Percentiles rank a stretch among this genome's conserved stretches.
phyloP scores from a whole-genome alignment of 2,797 vertebrate species.

The Argya squamiceps region DNA sequence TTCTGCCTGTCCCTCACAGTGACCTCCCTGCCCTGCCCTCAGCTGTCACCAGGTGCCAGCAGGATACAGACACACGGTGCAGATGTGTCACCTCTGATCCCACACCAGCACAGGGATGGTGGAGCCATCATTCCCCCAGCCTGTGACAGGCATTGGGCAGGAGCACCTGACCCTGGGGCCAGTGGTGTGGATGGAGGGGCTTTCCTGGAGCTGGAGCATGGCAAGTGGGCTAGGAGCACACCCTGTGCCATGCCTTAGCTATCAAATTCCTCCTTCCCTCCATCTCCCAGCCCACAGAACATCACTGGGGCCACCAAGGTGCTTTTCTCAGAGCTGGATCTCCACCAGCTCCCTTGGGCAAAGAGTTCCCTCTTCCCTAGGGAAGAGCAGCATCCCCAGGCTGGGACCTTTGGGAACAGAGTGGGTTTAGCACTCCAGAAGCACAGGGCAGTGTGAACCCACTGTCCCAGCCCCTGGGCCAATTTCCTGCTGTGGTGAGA shows the following conservation, averaged over 20 bases:
- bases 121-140: background rate
- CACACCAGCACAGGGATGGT: rapidly evolving
- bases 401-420: background rate
- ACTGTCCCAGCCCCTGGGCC: background rate
- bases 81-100: background rate
- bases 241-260: rapidly evolving
- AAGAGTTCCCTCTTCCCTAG: too few species aligned
- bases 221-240: background rate
- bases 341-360: rapidly evolving
- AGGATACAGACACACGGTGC: rapidly evolving
- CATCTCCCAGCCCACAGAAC: background rate
- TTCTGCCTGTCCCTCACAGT: background rate
- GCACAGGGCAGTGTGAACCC: background rate
- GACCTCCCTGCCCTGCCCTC: background rate
- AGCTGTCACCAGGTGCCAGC: background rate
- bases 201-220: rapidly evolving
- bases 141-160: background rate
- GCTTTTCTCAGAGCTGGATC: background rate
- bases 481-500: rapidly evolving
- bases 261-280: background rate
- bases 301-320: background rate
- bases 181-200: rapidly evolving
- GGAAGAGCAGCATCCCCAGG: background rate
- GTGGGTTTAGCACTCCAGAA: rapidly evolving
- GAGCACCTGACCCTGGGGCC: rapidly evolving